Evolutionary conservation across 2,113 vertebrate genomes (phyloP).

Genomic region (Hydrolagus affinis): DNA sequence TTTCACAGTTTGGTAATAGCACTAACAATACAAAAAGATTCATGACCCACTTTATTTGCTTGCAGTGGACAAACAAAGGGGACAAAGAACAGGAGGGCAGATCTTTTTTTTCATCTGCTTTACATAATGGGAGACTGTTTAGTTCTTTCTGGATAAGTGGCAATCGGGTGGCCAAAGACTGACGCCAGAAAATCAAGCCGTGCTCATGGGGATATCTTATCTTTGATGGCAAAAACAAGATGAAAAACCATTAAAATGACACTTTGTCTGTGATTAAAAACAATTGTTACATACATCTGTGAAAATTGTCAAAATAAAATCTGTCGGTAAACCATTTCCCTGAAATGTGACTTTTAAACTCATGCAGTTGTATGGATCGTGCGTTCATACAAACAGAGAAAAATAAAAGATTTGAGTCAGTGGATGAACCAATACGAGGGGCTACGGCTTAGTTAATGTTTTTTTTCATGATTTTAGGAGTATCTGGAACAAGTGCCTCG

Average conservation of each 20-base stretch:
- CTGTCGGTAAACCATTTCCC: neutral
- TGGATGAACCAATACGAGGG: neutral
- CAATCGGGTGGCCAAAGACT: neutral
- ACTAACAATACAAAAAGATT: neutral
- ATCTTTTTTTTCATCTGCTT: neutral
- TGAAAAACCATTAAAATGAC: neutral
- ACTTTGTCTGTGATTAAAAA: slow-evolving; percentile 4
- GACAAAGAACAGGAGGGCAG: neutral
- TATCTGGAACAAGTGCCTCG: slow-evolving; percentile 10
- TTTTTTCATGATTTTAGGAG: neutral
- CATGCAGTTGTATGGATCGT: neutral
- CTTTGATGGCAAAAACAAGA: neutral
- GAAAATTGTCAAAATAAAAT: neutral
- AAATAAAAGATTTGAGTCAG: neutral
- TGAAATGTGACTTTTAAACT: slow-evolving; percentile 16
- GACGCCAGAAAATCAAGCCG: neutral
- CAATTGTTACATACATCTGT: neutral
- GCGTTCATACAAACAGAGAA: neutral
- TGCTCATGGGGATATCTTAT: slow-evolving; percentile 11
- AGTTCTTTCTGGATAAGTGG: slow-evolving; percentile 19
- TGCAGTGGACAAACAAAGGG: slow-evolving; percentile 8
- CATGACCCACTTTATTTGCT: neutral
- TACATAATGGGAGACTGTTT: slow-evolving; percentile 17
- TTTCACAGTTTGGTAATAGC: slow-evolving; percentile 29
- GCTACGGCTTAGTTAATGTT: too few relatives aligned